phyloP scores from a whole-genome alignment of 2,888 invertebrate genomes.

The Acrobasis consociella region DNA sequence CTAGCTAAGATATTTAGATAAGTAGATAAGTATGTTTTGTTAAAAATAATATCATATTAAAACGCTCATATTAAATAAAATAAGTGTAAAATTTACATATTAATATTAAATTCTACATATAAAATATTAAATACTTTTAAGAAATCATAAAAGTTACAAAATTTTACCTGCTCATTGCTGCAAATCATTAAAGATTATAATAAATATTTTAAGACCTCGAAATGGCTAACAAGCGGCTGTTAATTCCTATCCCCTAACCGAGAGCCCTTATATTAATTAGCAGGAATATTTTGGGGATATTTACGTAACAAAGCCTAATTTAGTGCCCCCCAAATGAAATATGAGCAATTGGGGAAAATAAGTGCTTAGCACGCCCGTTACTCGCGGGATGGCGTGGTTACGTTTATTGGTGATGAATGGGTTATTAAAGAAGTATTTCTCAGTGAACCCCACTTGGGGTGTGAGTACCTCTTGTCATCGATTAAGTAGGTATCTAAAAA shows the following conservation, averaged over 20 bases:
- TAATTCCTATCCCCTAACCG: conserved; percentile 55
- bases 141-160: neutral
- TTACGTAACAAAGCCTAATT: conserved; percentile 80
- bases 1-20: no score
- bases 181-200: conserved; percentile 6
- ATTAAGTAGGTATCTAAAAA: neutral
- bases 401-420: conserved; percentile 16
- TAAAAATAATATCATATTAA: no score
- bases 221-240: conserved; percentile 45
- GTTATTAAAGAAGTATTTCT: conserved; percentile 16
- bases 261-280: conserved; percentile 79
- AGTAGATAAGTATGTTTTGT: no score
- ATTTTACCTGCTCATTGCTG: neutral
- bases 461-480: neutral
- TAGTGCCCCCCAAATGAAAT: conserved; percentile 75
- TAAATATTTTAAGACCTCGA: conserved; percentile 25
- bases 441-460: neutral
- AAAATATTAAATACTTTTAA: neutral
- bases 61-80: no score
- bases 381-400: conserved; percentile 12
- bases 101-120: no score
- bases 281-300: conserved; percentile 77
- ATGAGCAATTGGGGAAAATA: conserved; percentile 74
- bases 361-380: conserved; percentile 58
- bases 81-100: no score